Evolutionary conservation across 2,888 invertebrate species (phyloP), one percentile per base, ranked within the genome.

Genomic region (Tetrapedia diversipes): DNA sequence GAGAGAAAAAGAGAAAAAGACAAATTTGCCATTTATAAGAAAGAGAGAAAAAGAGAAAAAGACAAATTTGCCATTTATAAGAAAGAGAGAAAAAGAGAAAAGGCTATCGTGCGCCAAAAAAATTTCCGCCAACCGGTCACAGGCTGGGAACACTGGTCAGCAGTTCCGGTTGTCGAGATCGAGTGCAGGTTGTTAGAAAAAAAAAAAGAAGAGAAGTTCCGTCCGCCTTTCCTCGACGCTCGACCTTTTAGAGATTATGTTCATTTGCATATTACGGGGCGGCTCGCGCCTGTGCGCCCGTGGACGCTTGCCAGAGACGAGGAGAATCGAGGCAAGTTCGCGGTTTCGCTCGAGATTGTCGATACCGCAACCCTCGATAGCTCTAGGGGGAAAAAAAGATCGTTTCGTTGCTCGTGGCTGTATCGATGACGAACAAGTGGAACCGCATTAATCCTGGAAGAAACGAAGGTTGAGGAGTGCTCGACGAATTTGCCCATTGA

Each of bases 241-340:
- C 75, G 66, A 75, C 71, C 69, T 74, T 75, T 75, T 47, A 66
- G 49, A 53, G 66, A 81, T 81, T 72, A 75, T 82, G 83, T 85
- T 86, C 84, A 86, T 88, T 88, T 86, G 83, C 87, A 87, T 88
- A 87, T 87, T 88, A 87, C 83, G 80, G 80, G 84, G 79, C 66
- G 77, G 65, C 2, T 29, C 4, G 24, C 59, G 43, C 14, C 47
- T 39, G 69, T 80, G 72, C 67, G 81, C 78, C 66, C 67, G 83
- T 87, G 88, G 88, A 87, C 83, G 74, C 51, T 83, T 87, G 88
- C 88, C 88, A 88, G 85, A 81, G 45, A 29, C 85, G 81, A 74
- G 83, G 77, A 81, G 77, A 70, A 77, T 61, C 43, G 49, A n/a
- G 24, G 64, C 29, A 64, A 57, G 56, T 41, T 37, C 63, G 61